These are phyloP conservation scores for Perdix hodgsoniae DNA, from an alignment of 2,797 vertebrate species.

Conservation along the genomic window DNA sequence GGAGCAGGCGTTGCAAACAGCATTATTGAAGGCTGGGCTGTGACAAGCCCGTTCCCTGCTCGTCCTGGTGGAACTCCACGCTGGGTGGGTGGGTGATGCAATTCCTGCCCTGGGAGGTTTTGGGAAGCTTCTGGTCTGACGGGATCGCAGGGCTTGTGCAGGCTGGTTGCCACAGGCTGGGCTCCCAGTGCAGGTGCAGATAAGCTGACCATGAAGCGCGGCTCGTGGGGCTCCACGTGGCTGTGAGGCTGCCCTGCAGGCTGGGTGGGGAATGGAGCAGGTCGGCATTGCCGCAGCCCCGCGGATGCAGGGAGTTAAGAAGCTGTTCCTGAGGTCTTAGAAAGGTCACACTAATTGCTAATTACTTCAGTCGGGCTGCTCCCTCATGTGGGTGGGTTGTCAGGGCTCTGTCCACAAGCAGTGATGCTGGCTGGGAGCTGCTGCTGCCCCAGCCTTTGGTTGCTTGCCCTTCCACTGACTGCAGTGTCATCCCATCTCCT, in stretches of 20 bases:
- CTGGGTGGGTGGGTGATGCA: conserved; percentile 26
- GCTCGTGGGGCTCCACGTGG: not conserved
- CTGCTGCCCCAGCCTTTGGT: not conserved
- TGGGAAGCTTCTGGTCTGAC: conserved; percentile 19
- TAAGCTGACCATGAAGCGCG: not conserved
- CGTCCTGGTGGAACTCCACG: not conserved
- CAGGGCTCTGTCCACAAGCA: not conserved
- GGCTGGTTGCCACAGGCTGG: not conserved
- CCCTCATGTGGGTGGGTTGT: not conserved
- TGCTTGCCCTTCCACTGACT: not conserved
- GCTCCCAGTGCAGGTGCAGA: not conserved
- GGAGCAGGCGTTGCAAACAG: not conserved
- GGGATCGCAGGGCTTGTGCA: not conserved
- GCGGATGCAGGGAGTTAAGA: not conserved
- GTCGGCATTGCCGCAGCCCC: not conserved
- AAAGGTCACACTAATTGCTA: not conserved
- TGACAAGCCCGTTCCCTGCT: not conserved
- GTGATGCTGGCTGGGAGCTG: not conserved
- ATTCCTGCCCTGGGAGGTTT: conserved; percentile 4
- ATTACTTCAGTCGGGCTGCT: not conserved
- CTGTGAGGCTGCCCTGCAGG: not conserved
- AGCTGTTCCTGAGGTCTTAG: not conserved
- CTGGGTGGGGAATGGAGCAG: not conserved
- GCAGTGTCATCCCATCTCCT: not conserved
- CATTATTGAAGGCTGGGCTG: not conserved